Conservation (phyloP, 2,888 invertebrate species). For the Leptopilina syphax region DNA sequence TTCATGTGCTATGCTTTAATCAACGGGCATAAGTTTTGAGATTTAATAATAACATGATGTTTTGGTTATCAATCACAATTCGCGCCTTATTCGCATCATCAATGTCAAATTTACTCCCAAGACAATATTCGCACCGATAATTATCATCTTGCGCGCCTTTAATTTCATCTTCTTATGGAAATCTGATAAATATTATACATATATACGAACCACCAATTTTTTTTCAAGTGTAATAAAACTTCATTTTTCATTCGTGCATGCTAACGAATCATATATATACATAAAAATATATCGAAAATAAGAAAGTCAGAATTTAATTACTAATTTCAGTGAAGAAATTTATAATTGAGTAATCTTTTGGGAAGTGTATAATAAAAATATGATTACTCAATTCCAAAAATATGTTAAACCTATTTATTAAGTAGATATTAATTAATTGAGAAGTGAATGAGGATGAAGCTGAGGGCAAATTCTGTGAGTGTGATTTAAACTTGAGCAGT, state of each 20-base stretch:
- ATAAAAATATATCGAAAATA: too few relatives aligned
- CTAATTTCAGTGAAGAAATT: too few relatives aligned
- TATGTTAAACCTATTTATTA: not conserved
- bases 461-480: not conserved
- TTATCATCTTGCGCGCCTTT: not conserved
- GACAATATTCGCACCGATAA: not conserved
- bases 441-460: not conserved
- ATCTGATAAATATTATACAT: not conserved
- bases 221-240: not conserved
- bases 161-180: conserved; percentile 11
- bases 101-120: not conserved
- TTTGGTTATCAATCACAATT: conserved; percentile 30
- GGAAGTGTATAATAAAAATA: too few relatives aligned
- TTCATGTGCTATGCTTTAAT: conserved; percentile 30
- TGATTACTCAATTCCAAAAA: too few relatives aligned
- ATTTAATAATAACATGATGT: conserved; percentile 19
- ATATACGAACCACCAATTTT: not conserved
- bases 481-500: conserved; percentile 28
- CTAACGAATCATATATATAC: too few relatives aligned
- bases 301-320: too few relatives aligned
- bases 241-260: too few relatives aligned
- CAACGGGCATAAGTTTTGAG: conserved; percentile 8
- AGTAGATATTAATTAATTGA: not conserved
- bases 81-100: conserved; percentile 1
- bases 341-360: too few relatives aligned